Base-by-base conservation (phyloP, 2,113 vertebrate species). In the Ranitomeya variabilis region DNA sequence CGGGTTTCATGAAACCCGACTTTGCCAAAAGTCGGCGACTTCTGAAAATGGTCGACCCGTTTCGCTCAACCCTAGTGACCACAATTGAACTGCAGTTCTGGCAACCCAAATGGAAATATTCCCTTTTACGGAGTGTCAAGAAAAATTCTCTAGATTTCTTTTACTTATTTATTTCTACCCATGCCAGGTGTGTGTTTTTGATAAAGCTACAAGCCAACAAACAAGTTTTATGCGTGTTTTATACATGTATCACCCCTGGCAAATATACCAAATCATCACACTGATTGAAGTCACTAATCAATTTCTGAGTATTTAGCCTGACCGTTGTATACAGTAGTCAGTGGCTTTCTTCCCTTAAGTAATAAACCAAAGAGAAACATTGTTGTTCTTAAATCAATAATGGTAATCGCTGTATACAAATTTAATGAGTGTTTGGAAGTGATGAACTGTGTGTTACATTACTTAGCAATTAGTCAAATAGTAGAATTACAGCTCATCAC, bases 371-470 rank as follows among this genome's bases (percentile, higher is more conserved):
- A 31, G 11, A 18, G 80, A 59, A 82, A 64, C 19, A 60, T 45
- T 62, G 59, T 82, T 45, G 19, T 18, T 11, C 74, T 52, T 19
- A 51, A 60, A 82, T 82, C 80, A 82, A 82, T 82, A 82, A 82
- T 45, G 59, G 10, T 82, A 82, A 82, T 82, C 80, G 45, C 51
- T 54, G 76, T 52, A n/a, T 78, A 78, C 80, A 82, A 82, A 82
- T 26, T 37, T 82, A 82, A 82, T 82, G 80, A 82, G 80, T 82
- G 59, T 64, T 45, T 62, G 31, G 59, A 82, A 59, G 80, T 64
- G 59, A 82, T 59, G 31, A 64, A 82, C 18, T 82, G 80, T 26
- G 14, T n/a, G 80, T 15, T 82, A 37, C 80, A 45, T 64, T 37
- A 60, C 79, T 60, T 21, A 52, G 45, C 18, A 21, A 77, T 78